Evolutionary conservation across 2,113 vertebrate species (phyloP).

Genomic region (Apeltes quadracus): DNA sequence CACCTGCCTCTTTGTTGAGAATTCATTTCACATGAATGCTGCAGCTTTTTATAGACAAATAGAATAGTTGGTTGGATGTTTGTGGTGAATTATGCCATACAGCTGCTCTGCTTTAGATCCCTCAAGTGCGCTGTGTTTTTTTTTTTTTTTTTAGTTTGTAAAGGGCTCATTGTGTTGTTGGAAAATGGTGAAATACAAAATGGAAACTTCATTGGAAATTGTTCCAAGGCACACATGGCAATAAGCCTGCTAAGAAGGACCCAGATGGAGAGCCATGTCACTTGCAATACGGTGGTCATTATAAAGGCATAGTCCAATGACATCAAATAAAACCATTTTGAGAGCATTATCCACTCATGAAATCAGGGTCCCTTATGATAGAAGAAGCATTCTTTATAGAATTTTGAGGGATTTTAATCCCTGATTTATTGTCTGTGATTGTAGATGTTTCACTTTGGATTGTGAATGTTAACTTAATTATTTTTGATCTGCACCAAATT

Average conservation of each 20-base stretch:
- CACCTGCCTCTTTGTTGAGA: conserved; percentile 55
- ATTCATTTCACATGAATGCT: conserved; percentile 35
- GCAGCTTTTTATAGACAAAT: background rate
- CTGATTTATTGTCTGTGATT: background rate
- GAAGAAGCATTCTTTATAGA: background rate
- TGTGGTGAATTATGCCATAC: background rate
- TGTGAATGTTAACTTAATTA: background rate
- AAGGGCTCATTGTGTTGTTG: background rate
- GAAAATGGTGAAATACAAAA: background rate
- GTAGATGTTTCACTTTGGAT: background rate
- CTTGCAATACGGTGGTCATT: background rate
- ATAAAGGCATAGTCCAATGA: background rate
- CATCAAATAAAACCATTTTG: background rate
- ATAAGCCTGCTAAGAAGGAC: background rate
- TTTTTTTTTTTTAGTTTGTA: background rate
- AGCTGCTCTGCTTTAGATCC: conserved; percentile 2
- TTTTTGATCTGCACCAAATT: background rate
- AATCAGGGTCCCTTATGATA: background rate
- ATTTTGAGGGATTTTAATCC: conserved; percentile 3
- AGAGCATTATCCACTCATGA: background rate
- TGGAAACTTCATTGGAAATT: background rate
- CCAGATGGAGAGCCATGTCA: background rate
- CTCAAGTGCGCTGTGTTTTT: background rate
- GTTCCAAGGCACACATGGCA: background rate
- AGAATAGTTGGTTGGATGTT: background rate